These are phyloP conservation scores for Euwallacea similis DNA, from an alignment of 1,140 invertebrate species.

Conservation along the genomic window DNA sequence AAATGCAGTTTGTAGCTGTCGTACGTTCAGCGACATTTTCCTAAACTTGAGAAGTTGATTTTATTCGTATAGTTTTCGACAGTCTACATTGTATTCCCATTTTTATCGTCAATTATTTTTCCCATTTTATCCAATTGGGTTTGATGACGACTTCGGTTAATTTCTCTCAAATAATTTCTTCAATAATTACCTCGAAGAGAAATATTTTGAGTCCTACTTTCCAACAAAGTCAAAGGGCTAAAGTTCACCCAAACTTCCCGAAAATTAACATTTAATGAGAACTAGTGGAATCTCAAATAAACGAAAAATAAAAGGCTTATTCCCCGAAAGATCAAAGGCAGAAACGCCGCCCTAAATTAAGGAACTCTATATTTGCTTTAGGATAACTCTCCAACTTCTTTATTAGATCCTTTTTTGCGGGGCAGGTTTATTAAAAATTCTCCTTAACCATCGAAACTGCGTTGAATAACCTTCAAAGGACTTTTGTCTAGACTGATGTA, in stretches of 20 bases:
- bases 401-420: slow-evolving; percentile 6
- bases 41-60: too few relatives aligned
- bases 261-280: slow-evolving; percentile 14
- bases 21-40: too few relatives aligned
- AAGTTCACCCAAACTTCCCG: background rate
- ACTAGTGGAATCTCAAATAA: slow-evolving; percentile 5
- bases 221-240: background rate
- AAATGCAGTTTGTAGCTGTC: too few relatives aligned
- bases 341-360: slow-evolving; percentile 10
- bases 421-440: background rate
- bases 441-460: too few relatives aligned
- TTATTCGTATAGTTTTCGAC: too few relatives aligned
- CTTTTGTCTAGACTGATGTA: too few relatives aligned
- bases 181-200: background rate
- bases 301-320: slow-evolving; percentile 12
- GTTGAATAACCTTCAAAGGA: too few relatives aligned
- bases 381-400: slow-evolving; percentile 13
- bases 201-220: background rate
- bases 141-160: too few relatives aligned
- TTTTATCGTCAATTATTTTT: too few relatives aligned
- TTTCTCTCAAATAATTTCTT: too few relatives aligned
- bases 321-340: slow-evolving; percentile 8
- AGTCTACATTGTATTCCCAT: too few relatives aligned
- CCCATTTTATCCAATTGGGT: too few relatives aligned
- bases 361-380: slow-evolving; percentile 14